Conservation (phyloP, 2,113 vertebrate genomes). For the Etia nguti region DNA sequence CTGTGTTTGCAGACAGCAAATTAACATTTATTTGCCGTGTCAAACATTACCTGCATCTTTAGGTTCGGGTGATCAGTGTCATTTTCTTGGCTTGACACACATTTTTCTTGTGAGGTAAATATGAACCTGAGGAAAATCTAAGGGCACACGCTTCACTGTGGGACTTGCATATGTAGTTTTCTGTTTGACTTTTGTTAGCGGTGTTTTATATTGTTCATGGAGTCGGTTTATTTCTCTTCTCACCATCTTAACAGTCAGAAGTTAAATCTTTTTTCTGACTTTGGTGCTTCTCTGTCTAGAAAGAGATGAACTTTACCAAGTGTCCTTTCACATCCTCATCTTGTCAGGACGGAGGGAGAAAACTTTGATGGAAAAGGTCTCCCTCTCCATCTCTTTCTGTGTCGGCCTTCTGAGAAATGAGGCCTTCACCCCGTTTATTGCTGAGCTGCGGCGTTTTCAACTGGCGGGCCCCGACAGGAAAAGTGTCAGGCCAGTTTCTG, state of each 20-base stretch:
- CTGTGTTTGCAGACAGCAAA: not conserved
- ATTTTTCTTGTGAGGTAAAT: not conserved
- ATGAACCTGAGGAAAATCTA: accelerated
- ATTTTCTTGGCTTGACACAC: not conserved
- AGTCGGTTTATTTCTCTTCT: not conserved
- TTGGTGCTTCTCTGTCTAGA: not conserved
- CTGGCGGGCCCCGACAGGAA: conserved; percentile 64
- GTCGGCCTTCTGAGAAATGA: conserved; percentile 28
- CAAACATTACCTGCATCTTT: not conserved
- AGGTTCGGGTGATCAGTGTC: not conserved
- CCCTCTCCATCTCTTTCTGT: conserved; percentile 5
- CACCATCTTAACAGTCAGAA: not conserved
- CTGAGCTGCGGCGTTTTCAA: conserved; percentile 62
- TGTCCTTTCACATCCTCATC: conserved; percentile 46
- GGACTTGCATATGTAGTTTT: not conserved
- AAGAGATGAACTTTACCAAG: conserved; percentile 37
- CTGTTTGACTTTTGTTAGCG: not conserved
- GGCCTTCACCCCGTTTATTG: conserved; percentile 76
- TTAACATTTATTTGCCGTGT: not conserved
- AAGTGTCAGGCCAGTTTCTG: conserved; percentile 95
- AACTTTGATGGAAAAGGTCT: conserved; percentile 64
- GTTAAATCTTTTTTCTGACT: not conserved
- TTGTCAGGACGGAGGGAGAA: conserved; percentile 35
- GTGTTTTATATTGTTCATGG: not conserved
- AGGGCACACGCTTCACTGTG: not conserved